These are phyloP conservation scores for Sandelia bainsii DNA, from an alignment of 2,797 vertebrate genomes.

Conservation along the genomic window DNA sequence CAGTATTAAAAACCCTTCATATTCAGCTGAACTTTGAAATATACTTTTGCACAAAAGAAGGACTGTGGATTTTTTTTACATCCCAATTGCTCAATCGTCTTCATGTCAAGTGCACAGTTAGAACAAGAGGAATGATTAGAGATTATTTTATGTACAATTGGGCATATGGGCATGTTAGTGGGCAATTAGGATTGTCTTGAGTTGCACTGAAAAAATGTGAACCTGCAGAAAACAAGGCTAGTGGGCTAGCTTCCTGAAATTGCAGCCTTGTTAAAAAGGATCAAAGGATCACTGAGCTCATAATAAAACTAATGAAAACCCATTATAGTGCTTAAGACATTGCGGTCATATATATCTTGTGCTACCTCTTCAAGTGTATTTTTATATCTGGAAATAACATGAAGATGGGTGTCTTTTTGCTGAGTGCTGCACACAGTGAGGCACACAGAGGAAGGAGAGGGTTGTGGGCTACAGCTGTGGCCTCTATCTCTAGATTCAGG, in stretches of 20 bases:
- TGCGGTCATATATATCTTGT: not conserved
- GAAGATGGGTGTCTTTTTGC: conserved; percentile 39
- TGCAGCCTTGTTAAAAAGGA: not conserved
- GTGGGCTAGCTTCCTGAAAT: not conserved
- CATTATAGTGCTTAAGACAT: conserved; percentile 6
- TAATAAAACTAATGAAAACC: conserved; percentile 8
- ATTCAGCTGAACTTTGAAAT: not conserved
- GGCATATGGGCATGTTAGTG: not conserved
- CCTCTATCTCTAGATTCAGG: conserved; percentile 66
- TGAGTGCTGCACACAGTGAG: conserved; percentile 37
- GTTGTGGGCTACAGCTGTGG: conserved; percentile 74
- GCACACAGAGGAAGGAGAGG: conserved; percentile 34
- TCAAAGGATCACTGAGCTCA: not conserved
- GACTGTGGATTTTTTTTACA: too few species aligned
- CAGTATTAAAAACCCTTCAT: not conserved
- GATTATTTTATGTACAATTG: too few species aligned
- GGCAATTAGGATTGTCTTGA: too few species aligned
- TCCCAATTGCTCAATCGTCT: too few species aligned
- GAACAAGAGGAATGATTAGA: not conserved
- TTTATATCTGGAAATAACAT: conserved; percentile 45
- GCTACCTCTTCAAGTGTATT: conserved; percentile 17
- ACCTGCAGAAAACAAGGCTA: not conserved
- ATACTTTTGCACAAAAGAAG: not conserved
- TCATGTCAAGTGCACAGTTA: too few species aligned
- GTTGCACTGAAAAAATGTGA: not conserved